These are phyloP conservation scores for Oreochromis mossambicus DNA, from an alignment of 2,797 vertebrate genomes.

Conservation along the genomic window DNA sequence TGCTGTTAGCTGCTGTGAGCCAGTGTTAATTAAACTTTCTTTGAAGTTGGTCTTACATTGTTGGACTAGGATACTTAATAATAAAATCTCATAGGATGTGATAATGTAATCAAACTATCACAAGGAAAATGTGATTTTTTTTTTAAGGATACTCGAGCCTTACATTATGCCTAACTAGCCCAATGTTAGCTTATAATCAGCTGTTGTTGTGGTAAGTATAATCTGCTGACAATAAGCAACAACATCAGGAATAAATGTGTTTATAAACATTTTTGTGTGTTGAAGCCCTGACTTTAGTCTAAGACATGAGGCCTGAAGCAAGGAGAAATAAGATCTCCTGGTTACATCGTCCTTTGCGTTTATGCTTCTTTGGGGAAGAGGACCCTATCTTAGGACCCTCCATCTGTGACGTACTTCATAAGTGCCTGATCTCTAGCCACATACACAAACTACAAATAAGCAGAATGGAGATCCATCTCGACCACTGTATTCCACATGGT, in stretches of 20 bases:
- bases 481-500: neutral
- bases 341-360: neutral
- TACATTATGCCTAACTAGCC: neutral
- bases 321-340: neutral
- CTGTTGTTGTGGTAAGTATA: neutral
- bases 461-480: neutral
- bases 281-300: neutral
- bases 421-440: neutral
- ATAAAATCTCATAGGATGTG: neutral
- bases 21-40: neutral
- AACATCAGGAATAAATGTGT: neutral
- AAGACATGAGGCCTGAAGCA: neutral
- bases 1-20: rapidly evolving
- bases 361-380: neutral
- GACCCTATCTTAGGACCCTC: neutral
- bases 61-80: neutral
- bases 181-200: neutral
- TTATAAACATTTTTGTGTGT: neutral
- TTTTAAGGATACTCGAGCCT: neutral
- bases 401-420: neutral
- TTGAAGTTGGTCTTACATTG: neutral
- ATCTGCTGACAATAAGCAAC: neutral
- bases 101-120: neutral
- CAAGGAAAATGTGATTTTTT: neutral
- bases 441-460: too few relatives aligned